Evolutionary conservation across 1,140 invertebrate species (phyloP).

Genomic region (Drosophila miranda): DNA sequence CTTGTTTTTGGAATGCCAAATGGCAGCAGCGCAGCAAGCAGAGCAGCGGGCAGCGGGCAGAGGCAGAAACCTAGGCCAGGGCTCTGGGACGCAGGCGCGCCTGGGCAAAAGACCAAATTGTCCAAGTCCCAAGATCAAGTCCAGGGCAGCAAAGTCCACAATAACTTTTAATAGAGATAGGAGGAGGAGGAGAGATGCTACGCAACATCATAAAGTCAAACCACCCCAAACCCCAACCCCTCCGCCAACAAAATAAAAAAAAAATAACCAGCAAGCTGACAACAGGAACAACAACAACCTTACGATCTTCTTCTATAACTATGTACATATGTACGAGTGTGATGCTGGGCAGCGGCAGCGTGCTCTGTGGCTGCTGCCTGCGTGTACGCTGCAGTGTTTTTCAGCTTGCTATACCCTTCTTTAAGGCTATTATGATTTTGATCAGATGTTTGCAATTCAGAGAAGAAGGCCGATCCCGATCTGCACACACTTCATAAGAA

Average conservation of each 20-base stretch:
- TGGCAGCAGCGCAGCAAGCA: constrained; percentile 20
- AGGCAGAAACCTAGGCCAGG: constrained; percentile 50
- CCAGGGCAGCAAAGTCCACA: constrained; percentile 35
- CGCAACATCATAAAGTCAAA: constrained; percentile 38
- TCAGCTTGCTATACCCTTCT: not conserved
- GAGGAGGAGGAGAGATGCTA: constrained; percentile 10
- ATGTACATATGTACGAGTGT: constrained; percentile 9
- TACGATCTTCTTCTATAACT: constrained; percentile 59
- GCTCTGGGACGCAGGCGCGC: constrained; percentile 41
- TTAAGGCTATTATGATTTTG: too few species aligned
- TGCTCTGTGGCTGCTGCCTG: constrained; percentile 15
- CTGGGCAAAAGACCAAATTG: constrained; percentile 42
- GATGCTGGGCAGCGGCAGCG: constrained; percentile 19
- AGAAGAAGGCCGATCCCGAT: too few species aligned
- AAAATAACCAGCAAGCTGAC: constrained; percentile 18
- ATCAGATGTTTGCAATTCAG: too few species aligned
- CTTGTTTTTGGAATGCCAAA: constrained; percentile 44
- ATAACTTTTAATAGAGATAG: constrained; percentile 29
- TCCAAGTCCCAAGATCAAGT: constrained; percentile 64
- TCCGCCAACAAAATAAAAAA: constrained; percentile 32
- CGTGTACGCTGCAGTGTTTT: constrained; percentile 4
- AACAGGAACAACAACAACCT: constrained; percentile 42
- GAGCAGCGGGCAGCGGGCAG: constrained; percentile 1
- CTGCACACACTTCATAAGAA: too few species aligned
- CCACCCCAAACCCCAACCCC: constrained; percentile 1